Percentiles rank a stretch among this genome's conserved stretches.
Conservation (phyloP, 2,888 invertebrate genomes). For the Drosophila monieri region DNA sequence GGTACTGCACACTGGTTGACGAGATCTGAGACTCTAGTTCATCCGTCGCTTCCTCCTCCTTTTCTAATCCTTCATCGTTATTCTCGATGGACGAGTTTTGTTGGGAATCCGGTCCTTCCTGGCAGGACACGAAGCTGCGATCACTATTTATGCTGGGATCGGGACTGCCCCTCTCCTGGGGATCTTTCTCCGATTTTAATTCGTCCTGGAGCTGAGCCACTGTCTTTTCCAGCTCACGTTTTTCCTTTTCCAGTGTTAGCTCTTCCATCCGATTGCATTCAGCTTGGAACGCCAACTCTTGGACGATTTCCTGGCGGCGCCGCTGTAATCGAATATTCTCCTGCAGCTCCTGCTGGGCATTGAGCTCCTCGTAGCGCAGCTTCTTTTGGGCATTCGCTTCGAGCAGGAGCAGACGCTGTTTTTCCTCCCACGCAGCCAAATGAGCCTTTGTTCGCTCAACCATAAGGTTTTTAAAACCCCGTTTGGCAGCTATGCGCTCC, state of each 20-base stretch:
- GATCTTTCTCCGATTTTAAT: not conserved
- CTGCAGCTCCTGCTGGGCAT: slow-evolving; percentile 69
- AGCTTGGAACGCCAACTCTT: slow-evolving; percentile 69
- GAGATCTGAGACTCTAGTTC: not conserved
- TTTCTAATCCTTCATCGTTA: not conserved
- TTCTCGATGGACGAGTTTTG: not conserved
- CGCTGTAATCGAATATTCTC: slow-evolving; percentile 78
- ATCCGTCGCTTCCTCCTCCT: not conserved
- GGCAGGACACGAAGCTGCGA: slow-evolving; percentile 55
- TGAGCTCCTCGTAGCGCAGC: slow-evolving; percentile 70
- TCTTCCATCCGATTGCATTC: slow-evolving; percentile 75
- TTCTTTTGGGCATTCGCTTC: slow-evolving; percentile 68
- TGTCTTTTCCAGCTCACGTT: slow-evolving; percentile 33
- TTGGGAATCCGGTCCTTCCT: slow-evolving; percentile 21
- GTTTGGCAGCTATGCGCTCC: slow-evolving; percentile 84
- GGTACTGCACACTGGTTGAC: slow-evolving; percentile 7
- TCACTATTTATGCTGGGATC: slow-evolving; percentile 51
- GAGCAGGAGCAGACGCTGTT: slow-evolving; percentile 59
- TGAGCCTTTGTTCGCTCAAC: slow-evolving; percentile 81
- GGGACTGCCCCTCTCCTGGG: slow-evolving; percentile 37
- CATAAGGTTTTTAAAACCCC: slow-evolving; percentile 85
- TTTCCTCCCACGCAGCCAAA: slow-evolving; percentile 76
- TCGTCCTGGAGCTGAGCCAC: slow-evolving; percentile 17
- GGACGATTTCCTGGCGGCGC: slow-evolving; percentile 69
- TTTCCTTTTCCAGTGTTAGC: slow-evolving; percentile 65